These are phyloP conservation scores for Spodoptera frugiperda DNA, from an alignment of 1,140 invertebrate species.

Conservation along the genomic window DNA sequence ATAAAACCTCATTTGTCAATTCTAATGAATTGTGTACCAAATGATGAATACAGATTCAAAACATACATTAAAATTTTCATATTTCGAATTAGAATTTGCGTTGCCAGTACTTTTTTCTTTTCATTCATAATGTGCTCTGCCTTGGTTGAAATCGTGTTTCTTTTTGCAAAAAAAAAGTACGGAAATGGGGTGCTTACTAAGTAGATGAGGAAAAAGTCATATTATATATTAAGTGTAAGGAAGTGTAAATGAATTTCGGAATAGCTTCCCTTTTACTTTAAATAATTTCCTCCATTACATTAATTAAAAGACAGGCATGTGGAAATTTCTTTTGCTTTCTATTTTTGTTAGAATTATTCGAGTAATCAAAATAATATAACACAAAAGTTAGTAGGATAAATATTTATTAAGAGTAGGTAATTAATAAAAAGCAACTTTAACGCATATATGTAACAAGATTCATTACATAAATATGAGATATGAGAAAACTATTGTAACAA, in stretches of 20 bases:
- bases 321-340: too few relatives aligned
- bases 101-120: background rate
- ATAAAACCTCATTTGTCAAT: conserved; percentile 19
- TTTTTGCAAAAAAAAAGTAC: background rate
- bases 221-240: background rate
- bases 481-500: too few relatives aligned
- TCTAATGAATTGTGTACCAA: conserved; percentile 1
- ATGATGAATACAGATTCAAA: conserved; percentile 10
- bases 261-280: background rate
- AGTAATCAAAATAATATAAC: background rate
- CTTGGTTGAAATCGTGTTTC: background rate
- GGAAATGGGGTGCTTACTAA: too few relatives aligned
- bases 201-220: too few relatives aligned
- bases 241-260: background rate
- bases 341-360: too few relatives aligned
- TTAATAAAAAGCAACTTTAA: too few relatives aligned
- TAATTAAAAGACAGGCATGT: background rate
- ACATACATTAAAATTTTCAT: conserved; percentile 11
- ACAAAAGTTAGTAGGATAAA: background rate
- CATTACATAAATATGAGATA: too few relatives aligned
- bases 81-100: background rate
- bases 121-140: background rate
- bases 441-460: too few relatives aligned
- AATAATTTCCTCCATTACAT: background rate
- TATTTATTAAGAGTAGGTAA: too few relatives aligned